A percentile compares a stretch with the other conserved stretches of the same genome.
These are phyloP conservation scores for Rousettus leschenaultii DNA, from an alignment of 2,113 vertebrate genomes.

Conservation along the genomic window DNA sequence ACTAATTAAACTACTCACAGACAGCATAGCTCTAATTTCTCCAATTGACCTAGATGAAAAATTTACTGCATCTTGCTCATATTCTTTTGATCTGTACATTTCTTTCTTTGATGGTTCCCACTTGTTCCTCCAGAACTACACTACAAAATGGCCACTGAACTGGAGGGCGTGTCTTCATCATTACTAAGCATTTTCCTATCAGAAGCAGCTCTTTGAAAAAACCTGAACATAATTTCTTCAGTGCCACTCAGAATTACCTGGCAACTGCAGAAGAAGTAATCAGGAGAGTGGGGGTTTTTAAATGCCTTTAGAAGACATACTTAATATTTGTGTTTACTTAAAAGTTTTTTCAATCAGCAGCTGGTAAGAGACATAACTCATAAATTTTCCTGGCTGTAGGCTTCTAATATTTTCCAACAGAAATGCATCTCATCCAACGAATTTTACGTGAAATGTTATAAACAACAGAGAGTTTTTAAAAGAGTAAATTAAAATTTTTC, in stretches of 20 bases:
- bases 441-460: not conserved
- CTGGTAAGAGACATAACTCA: not conserved
- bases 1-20: slow-evolving; percentile 62
- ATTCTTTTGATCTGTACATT: slow-evolving; percentile 9
- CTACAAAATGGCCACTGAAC: slow-evolving; percentile 67
- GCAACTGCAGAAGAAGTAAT: not conserved
- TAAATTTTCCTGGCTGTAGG: not conserved
- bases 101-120: slow-evolving; percentile 39
- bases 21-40: slow-evolving; percentile 41
- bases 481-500: not conserved
- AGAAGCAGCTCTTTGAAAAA: slow-evolving; percentile 52
- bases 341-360: not conserved
- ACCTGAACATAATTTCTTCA: slow-evolving; percentile 50
- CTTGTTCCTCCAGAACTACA: slow-evolving; percentile 57
- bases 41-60: not conserved
- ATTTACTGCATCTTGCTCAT: not conserved
- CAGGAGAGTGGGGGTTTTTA: not conserved
- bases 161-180: slow-evolving; percentile 52
- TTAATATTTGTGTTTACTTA: not conserved
- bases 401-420: slow-evolving; percentile 32
- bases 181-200: slow-evolving; percentile 73
- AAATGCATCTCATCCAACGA: not conserved
- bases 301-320: not conserved
- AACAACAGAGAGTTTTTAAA: not conserved
- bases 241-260: not conserved